Percentiles rank a stretch among this genome's conserved stretches.
Evolutionary conservation across 2,797 vertebrate species (phyloP).

Genomic region (Periophthalmus magnuspinnatus): DNA sequence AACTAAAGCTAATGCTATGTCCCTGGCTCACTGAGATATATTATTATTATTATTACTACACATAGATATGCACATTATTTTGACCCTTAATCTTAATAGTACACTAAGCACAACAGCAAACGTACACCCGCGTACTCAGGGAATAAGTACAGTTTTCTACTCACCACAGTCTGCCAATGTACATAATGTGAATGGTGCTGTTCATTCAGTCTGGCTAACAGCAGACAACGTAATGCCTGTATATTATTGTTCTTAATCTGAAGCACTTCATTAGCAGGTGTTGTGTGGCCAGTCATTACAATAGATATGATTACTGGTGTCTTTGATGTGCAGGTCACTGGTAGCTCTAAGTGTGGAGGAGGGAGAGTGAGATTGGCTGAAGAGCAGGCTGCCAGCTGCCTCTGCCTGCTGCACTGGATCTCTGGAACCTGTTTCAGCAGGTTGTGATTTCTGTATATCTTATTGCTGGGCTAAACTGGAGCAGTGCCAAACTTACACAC

Average conservation of each 20-base stretch:
- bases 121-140: background rate
- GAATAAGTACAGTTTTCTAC: too few relatives aligned
- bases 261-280: background rate
- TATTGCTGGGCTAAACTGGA: constrained; percentile 67
- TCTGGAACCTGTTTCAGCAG: constrained; percentile 78
- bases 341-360: constrained; percentile 54
- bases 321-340: constrained; percentile 67
- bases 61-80: too few relatives aligned
- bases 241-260: constrained; percentile 31
- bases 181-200: too few relatives aligned
- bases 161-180: too few relatives aligned
- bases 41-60: too few relatives aligned
- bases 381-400: constrained; percentile 57
- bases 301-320: constrained; percentile 57
- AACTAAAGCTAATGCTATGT: constrained; percentile 67
- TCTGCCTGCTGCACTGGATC: constrained; percentile 55
- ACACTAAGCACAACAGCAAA: constrained; percentile 6
- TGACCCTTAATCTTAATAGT: too few relatives aligned
- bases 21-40: constrained; percentile 79
- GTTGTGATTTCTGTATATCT: constrained; percentile 70
- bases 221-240: too few relatives aligned
- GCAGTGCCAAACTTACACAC: constrained; percentile 55
- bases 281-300: constrained; percentile 17
- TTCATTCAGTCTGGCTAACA: too few relatives aligned
- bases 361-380: constrained; percentile 37